Conservation (phyloP, 2,113 vertebrate genomes). For the Sturnus vulgaris region DNA sequence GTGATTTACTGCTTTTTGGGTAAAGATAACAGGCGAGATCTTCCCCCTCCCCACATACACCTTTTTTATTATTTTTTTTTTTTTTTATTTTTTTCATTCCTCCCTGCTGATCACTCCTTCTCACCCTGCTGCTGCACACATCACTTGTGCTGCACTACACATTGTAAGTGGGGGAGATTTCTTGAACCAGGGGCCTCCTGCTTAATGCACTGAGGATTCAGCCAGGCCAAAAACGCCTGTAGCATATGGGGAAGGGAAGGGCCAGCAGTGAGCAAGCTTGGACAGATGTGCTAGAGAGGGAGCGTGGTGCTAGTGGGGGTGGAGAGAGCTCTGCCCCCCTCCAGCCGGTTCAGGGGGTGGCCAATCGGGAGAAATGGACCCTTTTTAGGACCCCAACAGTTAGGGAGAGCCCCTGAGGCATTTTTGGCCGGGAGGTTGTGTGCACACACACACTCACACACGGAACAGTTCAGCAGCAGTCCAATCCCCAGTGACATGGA, state of each 20-base stretch:
- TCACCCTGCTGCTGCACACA: not conserved
- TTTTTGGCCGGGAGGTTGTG: slow-evolving; percentile 46
- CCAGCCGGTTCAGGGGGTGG: not conserved
- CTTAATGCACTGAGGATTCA: slow-evolving; percentile 56
- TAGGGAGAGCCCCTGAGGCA: slow-evolving; percentile 62
- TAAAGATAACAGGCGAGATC: not conserved
- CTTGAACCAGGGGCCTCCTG: slow-evolving; percentile 44
- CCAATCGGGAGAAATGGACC: slow-evolving; percentile 46
- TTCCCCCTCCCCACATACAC: not conserved
- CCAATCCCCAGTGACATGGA: slow-evolving; percentile 60
- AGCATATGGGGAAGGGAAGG: slow-evolving; percentile 57
- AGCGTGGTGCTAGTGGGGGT: slow-evolving; percentile 46
- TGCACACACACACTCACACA: slow-evolving; percentile 27
- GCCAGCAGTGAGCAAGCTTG: slow-evolving; percentile 58
- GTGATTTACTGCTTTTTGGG: not conserved
- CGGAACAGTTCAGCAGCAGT: slow-evolving; percentile 62
- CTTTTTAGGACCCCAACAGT: slow-evolving; percentile 67
- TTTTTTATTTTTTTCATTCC: not conserved
- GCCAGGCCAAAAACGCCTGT: slow-evolving; percentile 61
- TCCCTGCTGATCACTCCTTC: not conserved
- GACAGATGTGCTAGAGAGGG: slow-evolving; percentile 63
- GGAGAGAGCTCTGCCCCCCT: not conserved
- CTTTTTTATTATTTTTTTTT: not conserved
- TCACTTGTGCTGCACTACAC: slow-evolving; percentile 15
- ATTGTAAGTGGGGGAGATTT: slow-evolving; percentile 25